Percentiles rank a stretch among this genome's conserved stretches.
Conservation (phyloP, 2,888 invertebrate species). For the Anorthoa munda region DNA sequence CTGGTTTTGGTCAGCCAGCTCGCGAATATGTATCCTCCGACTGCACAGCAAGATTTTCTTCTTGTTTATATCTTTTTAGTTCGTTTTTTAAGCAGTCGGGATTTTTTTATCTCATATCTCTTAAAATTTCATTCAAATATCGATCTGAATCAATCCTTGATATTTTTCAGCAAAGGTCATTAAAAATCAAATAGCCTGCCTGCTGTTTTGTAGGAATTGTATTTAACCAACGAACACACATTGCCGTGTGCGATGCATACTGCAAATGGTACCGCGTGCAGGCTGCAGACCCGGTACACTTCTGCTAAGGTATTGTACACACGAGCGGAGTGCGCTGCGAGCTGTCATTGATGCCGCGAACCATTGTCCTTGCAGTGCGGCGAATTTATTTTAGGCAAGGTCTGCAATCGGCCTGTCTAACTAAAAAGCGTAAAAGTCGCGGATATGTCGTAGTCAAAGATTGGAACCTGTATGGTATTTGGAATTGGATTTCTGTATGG, state of each 20-base stretch:
- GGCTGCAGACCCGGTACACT: conserved; percentile 11
- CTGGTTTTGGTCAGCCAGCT: no score
- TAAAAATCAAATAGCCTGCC: not conserved
- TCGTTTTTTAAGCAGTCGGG: no score
- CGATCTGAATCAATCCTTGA: not conserved
- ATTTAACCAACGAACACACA: conserved; percentile 9
- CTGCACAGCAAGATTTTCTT: no score
- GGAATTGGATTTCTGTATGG: not conserved
- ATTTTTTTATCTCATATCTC: no score
- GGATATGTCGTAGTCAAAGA: not conserved
- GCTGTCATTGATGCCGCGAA: conserved; percentile 58
- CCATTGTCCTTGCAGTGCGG: conserved; percentile 55
- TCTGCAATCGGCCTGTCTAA: conserved; percentile 25
- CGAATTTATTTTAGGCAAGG: conserved; percentile 57
- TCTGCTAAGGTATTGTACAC: conserved; percentile 49
- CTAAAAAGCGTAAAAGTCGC: conserved; percentile 30
- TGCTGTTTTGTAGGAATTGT: not conserved
- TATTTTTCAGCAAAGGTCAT: not conserved
- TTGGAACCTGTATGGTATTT: not conserved
- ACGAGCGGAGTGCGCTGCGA: conserved; percentile 26
- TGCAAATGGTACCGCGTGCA: conserved; percentile 26
- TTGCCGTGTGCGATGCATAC: not conserved
- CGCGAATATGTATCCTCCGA: no score
- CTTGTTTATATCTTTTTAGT: no score
- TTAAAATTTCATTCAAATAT: not conserved